Evolutionary conservation across 2,888 invertebrate species (phyloP), one percentile per base, ranked within the genome.

Genomic region (Torymus auratus): DNA sequence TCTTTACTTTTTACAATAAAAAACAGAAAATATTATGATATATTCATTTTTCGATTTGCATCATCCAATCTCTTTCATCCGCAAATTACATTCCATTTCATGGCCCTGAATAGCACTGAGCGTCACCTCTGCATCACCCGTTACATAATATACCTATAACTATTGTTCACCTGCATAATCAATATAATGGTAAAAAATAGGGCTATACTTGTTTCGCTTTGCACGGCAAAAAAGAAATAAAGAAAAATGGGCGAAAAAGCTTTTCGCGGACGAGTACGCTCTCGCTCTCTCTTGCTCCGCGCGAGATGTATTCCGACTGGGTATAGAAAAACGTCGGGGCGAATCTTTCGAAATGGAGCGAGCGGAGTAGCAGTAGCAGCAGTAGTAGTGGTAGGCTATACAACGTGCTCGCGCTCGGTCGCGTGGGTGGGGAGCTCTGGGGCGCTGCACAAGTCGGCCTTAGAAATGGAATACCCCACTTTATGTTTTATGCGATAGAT

Each of bases 401-500:
- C 41, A 50, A 50, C 72, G 50, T 12, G 28, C 2, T 3, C 1
- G 1, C 41, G 56, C 4, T 60, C 13, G 67, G 2, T 20, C 13
- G 23, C 41, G 80, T 69, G 56, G 69, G 70, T 23, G 23, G 17
- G 53, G 12, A 23, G 61, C 50, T 55, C 41, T 7, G 41, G 41
- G 53, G n/a, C 12, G 52, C 23, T 55, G 20, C 14, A 67, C 61
- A 56, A 83, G 81, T 84, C 84, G 86, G 86, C 88, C 89, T 89
- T 87, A 89, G 89, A 88, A 90, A 89, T 88, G 89, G 89, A 89
- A 90, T 89, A 90, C 88, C 88, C 89, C 88, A 88, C 89, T 90
- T 89, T 89, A 90, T 89, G 89, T 90, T 90, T 90, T 89, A 89
- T 90, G 88, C 88, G 90, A 90, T 90, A 90, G 90, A 90, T 90